These are phyloP conservation scores for Desmophyllum pertusum DNA, from an alignment of 92 coral and sea anemone genomes.

Conservation along the genomic window DNA sequence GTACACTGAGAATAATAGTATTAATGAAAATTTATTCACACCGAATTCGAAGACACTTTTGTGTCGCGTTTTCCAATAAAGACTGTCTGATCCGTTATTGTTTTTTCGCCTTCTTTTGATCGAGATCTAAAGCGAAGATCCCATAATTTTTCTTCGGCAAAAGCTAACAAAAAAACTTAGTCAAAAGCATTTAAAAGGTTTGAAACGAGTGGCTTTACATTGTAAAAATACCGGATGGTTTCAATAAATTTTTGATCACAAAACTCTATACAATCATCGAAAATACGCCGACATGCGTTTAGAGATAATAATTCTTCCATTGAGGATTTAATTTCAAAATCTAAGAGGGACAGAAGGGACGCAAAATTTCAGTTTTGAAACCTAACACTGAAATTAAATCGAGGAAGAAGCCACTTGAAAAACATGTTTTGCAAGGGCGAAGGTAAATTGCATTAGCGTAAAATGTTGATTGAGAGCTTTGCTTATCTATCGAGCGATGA, in stretches of 20 bases:
- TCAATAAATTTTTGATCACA: neutral
- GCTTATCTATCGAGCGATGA: constrained; percentile 11
- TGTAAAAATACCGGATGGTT: neutral
- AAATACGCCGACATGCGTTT: neutral
- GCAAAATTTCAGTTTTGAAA: neutral
- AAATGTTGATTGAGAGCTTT: constrained; percentile 25
- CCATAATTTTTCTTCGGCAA: neutral
- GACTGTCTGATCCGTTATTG: neutral
- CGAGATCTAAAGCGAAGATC: neutral
- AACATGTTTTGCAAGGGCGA: neutral
- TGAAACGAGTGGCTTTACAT: neutral
- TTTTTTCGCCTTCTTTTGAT: neutral
- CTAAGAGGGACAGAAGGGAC: constrained; percentile 3
- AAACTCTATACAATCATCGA: neutral
- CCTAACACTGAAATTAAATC: neutral
- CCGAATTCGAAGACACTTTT: neutral
- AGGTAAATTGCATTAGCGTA: constrained; percentile 2
- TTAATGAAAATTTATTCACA: neutral
- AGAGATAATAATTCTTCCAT: neutral
- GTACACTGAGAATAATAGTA: neutral
- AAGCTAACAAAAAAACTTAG: neutral
- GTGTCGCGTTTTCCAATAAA: constrained; percentile 17
- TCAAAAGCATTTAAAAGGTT: neutral
- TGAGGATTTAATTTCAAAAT: neutral
- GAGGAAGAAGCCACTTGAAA: neutral